Percentiles rank a stretch among this genome's conserved stretches.
Conservation (phyloP, 2,113 vertebrate species). For the Channa maculata region DNA sequence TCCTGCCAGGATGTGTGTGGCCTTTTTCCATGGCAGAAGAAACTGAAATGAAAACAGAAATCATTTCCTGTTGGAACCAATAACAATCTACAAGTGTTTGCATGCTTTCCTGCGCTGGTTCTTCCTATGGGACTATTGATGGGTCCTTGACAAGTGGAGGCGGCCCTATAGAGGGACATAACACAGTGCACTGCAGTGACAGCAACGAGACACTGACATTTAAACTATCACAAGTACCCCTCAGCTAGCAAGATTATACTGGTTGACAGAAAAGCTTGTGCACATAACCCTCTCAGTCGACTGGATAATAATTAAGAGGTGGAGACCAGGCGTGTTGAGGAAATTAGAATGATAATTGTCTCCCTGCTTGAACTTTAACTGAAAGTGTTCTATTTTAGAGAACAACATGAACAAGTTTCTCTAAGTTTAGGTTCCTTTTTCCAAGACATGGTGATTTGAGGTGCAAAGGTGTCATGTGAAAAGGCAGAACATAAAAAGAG, state of each 20-base stretch:
- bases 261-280: slow-evolving; percentile 23
- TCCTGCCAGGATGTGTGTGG: neutral
- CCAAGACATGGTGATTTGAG: neutral
- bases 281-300: slow-evolving; percentile 1
- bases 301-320: slow-evolving; percentile 25
- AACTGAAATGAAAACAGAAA: slow-evolving; percentile 19
- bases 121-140: slow-evolving; percentile 25
- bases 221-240: slow-evolving; percentile 1
- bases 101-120: slow-evolving; percentile 17
- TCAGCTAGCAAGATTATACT: neutral
- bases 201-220: slow-evolving; percentile 36
- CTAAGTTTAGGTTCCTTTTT: neutral
- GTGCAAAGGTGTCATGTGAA: neutral
- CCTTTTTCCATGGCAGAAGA: slow-evolving; percentile 1
- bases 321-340: slow-evolving; percentile 9
- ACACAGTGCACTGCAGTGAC: slow-evolving; percentile 5
- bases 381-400: slow-evolving; percentile 3
- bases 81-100: slow-evolving; percentile 28
- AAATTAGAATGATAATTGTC: slow-evolving; percentile 15
- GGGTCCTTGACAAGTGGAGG: slow-evolving; percentile 34
- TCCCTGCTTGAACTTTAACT: slow-evolving; percentile 7
- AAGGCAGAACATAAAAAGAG: neutral
- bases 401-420: slow-evolving; percentile 1
- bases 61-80: slow-evolving; percentile 29
- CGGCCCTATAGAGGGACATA: slow-evolving; percentile 15